These are phyloP conservation scores for Eristalis tenax DNA, from an alignment of 2,888 invertebrate genomes.

Conservation along the genomic window DNA sequence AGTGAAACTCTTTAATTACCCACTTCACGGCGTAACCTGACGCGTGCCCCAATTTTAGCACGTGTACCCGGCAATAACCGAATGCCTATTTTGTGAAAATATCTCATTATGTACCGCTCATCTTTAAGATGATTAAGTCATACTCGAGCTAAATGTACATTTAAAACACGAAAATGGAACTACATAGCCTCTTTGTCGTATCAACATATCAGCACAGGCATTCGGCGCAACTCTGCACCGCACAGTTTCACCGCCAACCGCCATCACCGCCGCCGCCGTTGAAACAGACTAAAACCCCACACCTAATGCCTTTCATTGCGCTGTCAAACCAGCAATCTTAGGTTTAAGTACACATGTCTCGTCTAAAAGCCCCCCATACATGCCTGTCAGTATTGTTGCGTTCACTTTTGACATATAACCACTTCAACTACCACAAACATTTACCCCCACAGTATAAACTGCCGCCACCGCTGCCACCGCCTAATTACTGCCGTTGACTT, in stretches of 20 bases:
- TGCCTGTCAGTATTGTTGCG: conserved; percentile 7
- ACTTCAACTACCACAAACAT: conserved; percentile 45
- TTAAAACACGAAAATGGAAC: neutral
- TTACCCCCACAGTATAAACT: conserved; percentile 2
- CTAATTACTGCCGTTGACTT: conserved; percentile 45
- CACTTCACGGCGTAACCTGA: no score
- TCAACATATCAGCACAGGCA: neutral
- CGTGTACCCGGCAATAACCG: no score
- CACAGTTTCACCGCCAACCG: conserved; percentile 6
- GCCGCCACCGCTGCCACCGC: neutral
- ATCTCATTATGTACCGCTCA: no score
- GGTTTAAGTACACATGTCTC: conserved; percentile 33
- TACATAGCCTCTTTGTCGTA: neutral
- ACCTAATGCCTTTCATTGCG: conserved; percentile 25
- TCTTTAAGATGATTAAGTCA: no score
- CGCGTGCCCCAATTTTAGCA: no score
- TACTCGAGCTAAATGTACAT: no score
- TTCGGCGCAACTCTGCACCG: neutral
- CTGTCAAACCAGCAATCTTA: conserved; percentile 33
- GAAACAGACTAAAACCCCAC: neutral
- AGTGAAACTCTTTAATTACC: no score
- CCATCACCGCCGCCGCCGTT: neutral
- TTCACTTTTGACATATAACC: conserved; percentile 38
- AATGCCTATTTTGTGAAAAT: no score
- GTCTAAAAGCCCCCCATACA: conserved; percentile 17